Evolutionary conservation across 1,140 invertebrate species (phyloP).

Genomic region (Neelides sp.): DNA sequence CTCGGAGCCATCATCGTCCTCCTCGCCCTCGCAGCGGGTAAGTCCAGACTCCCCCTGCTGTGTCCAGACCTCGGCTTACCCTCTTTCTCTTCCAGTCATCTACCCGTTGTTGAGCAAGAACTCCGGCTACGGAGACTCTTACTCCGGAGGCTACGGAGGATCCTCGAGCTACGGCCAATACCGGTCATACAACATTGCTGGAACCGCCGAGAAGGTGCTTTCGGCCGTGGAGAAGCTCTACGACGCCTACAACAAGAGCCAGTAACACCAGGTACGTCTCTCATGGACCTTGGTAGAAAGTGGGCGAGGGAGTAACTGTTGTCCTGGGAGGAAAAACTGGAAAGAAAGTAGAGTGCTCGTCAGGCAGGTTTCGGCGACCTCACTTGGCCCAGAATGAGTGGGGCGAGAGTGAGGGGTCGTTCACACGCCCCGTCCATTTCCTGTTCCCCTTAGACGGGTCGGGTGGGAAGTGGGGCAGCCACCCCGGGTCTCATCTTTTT

Average conservation of each 20-base stretch:
- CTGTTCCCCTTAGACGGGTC: slow-evolving; percentile 14
- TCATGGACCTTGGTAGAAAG: neutral
- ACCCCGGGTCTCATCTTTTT: neutral
- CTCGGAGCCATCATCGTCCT: slow-evolving; percentile 32
- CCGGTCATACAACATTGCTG: slow-evolving; percentile 29
- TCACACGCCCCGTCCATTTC: slow-evolving; percentile 24
- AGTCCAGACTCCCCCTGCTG: neutral
- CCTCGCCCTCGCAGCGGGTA: slow-evolving; percentile 31
- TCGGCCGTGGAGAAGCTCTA: slow-evolving; percentile 27
- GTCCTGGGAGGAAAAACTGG: slow-evolving; percentile 24
- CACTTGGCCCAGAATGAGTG: slow-evolving; percentile 21
- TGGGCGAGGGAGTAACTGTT: neutral
- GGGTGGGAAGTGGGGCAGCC: neutral
- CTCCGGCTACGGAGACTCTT: slow-evolving; percentile 29
- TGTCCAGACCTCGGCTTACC: neutral
- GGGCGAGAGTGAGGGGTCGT: slow-evolving; percentile 19
- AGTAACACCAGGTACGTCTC: slow-evolving; percentile 23
- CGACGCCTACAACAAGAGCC: slow-evolving; percentile 31
- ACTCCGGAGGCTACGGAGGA: slow-evolving; percentile 11
- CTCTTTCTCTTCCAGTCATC: slow-evolving; percentile 21
- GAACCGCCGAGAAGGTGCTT: slow-evolving; percentile 28
- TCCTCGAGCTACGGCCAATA: slow-evolving; percentile 26
- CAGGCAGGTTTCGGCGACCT: slow-evolving; percentile 25
- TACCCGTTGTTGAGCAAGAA: slow-evolving; percentile 32
- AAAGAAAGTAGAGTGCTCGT: slow-evolving; percentile 29